A percentile compares a stretch with the other conserved stretches of the same genome.
Evolutionary conservation across 2,888 invertebrate species (phyloP).

Genomic region (Drosophila falleni): DNA sequence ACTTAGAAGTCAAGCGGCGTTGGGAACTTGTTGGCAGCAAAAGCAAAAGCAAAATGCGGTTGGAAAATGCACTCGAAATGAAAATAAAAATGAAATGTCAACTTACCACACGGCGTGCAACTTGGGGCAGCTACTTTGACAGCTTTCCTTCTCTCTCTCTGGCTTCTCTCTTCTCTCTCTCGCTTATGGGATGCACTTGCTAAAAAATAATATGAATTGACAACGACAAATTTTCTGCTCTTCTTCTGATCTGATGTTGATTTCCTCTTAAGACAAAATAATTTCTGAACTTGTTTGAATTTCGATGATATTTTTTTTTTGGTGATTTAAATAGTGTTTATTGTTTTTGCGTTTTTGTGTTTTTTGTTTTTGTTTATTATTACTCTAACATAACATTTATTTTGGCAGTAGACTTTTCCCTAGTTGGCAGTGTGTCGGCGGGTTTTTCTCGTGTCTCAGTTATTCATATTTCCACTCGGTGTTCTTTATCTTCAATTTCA

Average conservation of each 20-base stretch:
- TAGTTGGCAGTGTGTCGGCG: constrained; percentile 61
- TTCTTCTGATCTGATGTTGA: background rate
- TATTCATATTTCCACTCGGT: background rate
- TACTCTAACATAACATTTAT: constrained; percentile 8
- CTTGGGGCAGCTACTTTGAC: constrained; percentile 26
- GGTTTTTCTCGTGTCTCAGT: constrained; percentile 18
- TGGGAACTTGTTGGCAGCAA: constrained; percentile 40
- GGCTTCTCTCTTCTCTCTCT: background rate
- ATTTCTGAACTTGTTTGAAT: constrained; percentile 22
- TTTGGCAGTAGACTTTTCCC: constrained; percentile 46
- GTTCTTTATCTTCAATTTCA: background rate
- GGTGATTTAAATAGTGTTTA: background rate
- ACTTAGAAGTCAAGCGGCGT: constrained; percentile 54
- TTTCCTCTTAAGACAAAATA: constrained; percentile 1
- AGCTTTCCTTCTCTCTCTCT: constrained; percentile 1
- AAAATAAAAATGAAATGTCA: constrained; percentile 65
- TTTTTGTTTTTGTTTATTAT: constrained; percentile 14
- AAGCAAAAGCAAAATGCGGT: constrained; percentile 36
- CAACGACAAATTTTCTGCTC: constrained; percentile 24
- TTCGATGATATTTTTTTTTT: background rate
- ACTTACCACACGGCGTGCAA: constrained; percentile 69
- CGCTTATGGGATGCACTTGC: background rate
- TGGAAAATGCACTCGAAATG: constrained; percentile 60
- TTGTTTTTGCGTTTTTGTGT: background rate
- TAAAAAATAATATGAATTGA: constrained; percentile 12